phyloP scores from a whole-genome alignment of 2,797 vertebrate genomes.

The Microcaecilia unicolor region DNA sequence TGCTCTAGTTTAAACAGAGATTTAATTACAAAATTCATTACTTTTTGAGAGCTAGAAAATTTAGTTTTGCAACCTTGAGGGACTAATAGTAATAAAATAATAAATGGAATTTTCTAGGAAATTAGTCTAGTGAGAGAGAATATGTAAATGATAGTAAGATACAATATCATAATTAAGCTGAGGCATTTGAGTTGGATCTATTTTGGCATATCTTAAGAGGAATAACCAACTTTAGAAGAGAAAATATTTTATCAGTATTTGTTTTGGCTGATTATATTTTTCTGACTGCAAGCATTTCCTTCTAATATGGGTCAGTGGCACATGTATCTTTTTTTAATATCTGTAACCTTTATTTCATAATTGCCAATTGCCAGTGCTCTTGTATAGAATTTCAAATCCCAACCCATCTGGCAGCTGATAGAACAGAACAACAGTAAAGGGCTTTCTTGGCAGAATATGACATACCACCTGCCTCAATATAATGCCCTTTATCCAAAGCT shows the following conservation, averaged over 20 bases:
- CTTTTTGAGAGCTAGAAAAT: constrained; percentile 25
- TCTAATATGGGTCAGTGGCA: constrained; percentile 1
- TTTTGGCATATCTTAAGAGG: background rate
- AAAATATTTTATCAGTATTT: background rate
- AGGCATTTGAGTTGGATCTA: background rate
- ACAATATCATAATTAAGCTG: constrained; percentile 15
- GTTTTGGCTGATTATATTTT: background rate
- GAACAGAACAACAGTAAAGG: constrained; percentile 14
- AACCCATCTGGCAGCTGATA: constrained; percentile 18
- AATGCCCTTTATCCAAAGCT: background rate
- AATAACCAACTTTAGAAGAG: constrained; percentile 2
- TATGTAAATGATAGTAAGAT: background rate
- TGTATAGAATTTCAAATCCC: constrained; percentile 10
- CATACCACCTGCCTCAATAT: background rate
- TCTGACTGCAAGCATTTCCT: background rate
- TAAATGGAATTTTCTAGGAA: constrained; percentile 21
- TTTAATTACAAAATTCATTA: constrained; percentile 37
- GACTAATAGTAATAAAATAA: constrained; percentile 31
- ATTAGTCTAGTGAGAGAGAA: constrained; percentile 6
- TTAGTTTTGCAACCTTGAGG: constrained; percentile 19
- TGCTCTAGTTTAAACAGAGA: constrained; percentile 28
- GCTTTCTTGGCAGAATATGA: constrained; percentile 3
- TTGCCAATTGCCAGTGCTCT: background rate
- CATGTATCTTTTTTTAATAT: background rate
- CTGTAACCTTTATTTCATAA: background rate